Evolutionary conservation across 2,113 vertebrate species (phyloP).

Genomic region (Brachypteracias leptosomus): DNA sequence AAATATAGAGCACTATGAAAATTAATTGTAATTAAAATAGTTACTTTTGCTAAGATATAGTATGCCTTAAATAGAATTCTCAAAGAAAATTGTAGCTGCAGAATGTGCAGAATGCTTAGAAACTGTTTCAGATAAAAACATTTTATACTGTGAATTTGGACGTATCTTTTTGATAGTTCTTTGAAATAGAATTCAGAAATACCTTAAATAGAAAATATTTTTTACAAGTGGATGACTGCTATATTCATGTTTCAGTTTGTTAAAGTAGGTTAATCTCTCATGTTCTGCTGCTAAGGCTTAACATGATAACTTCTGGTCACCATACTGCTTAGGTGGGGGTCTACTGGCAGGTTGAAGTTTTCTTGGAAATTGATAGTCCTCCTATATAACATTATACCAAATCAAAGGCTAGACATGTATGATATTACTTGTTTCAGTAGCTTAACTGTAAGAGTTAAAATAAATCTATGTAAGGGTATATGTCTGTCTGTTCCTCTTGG

Average conservation of each 20-base stretch:
- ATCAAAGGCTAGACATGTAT: background rate
- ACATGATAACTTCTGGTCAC: background rate
- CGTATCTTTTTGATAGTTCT: background rate
- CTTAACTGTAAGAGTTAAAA: background rate
- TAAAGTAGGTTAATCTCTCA: background rate
- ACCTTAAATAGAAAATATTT: background rate
- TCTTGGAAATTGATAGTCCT: background rate
- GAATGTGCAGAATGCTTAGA: background rate
- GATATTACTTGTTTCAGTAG: background rate
- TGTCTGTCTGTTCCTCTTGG: background rate
- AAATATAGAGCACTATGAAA: background rate
- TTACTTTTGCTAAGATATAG: background rate
- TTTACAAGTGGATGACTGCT: background rate
- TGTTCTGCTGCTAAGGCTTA: background rate
- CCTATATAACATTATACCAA: fast-evolving
- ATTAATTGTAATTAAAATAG: background rate
- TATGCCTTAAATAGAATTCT: background rate
- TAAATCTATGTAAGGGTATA: background rate
- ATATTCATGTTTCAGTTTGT: background rate
- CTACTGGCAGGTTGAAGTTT: background rate
- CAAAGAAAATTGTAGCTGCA: background rate
- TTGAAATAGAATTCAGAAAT: background rate
- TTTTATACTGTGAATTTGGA: background rate
- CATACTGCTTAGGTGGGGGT: background rate
- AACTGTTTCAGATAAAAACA: background rate